phyloP scores from a whole-genome alignment of 2,797 vertebrate species.

The Buceros bicornis region DNA sequence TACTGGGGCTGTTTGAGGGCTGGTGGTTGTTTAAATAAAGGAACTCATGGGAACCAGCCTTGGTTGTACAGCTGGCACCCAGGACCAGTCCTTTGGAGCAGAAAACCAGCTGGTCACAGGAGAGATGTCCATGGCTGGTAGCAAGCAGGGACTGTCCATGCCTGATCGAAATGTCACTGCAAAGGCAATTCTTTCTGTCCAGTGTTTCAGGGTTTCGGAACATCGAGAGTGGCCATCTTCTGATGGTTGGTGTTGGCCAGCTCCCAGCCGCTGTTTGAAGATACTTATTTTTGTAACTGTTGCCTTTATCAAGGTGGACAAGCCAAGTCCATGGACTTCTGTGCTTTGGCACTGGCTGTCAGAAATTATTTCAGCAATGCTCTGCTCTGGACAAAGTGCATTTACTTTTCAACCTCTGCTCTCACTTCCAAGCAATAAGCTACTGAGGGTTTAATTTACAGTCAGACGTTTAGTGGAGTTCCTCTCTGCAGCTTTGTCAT shows the following conservation, averaged over 20 bases:
- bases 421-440: conserved; percentile 78
- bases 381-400: conserved; percentile 74
- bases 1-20: neutral
- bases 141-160: neutral
- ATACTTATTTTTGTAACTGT: conserved; percentile 77
- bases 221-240: neutral
- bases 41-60: neutral
- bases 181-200: neutral
- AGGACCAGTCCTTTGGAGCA: neutral
- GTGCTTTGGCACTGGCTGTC: conserved; percentile 75
- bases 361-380: conserved; percentile 76
- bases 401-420: conserved; percentile 73
- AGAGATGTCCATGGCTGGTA: neutral
- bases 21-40: neutral
- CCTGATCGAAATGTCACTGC: neutral
- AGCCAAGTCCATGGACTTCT: conserved; percentile 77
- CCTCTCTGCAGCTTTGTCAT: conserved; percentile 53
- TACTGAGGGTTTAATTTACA: conserved; percentile 75
- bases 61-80: neutral
- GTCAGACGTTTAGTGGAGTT: conserved; percentile 57
- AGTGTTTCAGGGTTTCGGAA: neutral
- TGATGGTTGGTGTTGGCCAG: conserved; percentile 1
- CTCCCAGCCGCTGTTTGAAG: conserved; percentile 66
- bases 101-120: neutral
- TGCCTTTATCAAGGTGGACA: conserved; percentile 63